Percentiles rank a stretch among this genome's conserved stretches.
These are phyloP conservation scores for Malurus leucopterus DNA, from an alignment of 2,797 vertebrate genomes.

Conservation along the genomic window DNA sequence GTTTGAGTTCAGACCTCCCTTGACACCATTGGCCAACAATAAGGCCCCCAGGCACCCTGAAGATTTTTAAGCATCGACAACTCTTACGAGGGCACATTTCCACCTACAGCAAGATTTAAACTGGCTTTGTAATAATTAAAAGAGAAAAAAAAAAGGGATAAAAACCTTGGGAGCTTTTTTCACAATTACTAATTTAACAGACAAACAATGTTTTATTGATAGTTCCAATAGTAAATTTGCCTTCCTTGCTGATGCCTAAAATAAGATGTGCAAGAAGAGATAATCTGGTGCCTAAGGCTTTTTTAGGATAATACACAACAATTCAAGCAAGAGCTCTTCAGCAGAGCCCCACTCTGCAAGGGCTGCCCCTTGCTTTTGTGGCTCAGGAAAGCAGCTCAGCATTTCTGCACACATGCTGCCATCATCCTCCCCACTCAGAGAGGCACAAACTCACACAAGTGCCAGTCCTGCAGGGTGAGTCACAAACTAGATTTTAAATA, in stretches of 20 bases:
- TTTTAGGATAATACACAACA: not conserved
- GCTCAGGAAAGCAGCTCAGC: not conserved
- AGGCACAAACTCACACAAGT: not conserved
- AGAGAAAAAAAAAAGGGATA: not conserved
- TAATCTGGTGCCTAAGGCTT: slow-evolving; percentile 41
- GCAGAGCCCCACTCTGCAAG: not conserved
- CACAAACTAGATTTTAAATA: not conserved
- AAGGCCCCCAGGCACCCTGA: slow-evolving; percentile 35
- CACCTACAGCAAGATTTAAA: slow-evolving; percentile 61
- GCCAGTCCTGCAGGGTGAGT: not conserved
- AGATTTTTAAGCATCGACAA: slow-evolving; percentile 29
- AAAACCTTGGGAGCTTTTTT: slow-evolving; percentile 46
- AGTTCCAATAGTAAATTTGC: slow-evolving; percentile 66
- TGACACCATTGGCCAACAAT: slow-evolving; percentile 16
- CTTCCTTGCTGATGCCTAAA: slow-evolving; percentile 47
- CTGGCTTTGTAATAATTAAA: slow-evolving; percentile 57
- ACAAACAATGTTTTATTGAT: slow-evolving; percentile 76
- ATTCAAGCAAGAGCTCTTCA: slow-evolving; percentile 1
- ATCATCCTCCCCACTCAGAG: not conserved
- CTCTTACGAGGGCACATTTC: slow-evolving; percentile 41
- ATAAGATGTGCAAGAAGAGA: slow-evolving; percentile 47
- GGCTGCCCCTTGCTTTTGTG: not conserved
- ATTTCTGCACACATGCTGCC: not conserved
- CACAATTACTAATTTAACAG: slow-evolving; percentile 72
- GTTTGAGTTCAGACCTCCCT: slow-evolving; percentile 51